A percentile compares a stretch with the other conserved stretches of the same genome.
These are phyloP conservation scores for Zosterops pallidus DNA, from an alignment of 2,113 vertebrate species.

Conservation along the genomic window DNA sequence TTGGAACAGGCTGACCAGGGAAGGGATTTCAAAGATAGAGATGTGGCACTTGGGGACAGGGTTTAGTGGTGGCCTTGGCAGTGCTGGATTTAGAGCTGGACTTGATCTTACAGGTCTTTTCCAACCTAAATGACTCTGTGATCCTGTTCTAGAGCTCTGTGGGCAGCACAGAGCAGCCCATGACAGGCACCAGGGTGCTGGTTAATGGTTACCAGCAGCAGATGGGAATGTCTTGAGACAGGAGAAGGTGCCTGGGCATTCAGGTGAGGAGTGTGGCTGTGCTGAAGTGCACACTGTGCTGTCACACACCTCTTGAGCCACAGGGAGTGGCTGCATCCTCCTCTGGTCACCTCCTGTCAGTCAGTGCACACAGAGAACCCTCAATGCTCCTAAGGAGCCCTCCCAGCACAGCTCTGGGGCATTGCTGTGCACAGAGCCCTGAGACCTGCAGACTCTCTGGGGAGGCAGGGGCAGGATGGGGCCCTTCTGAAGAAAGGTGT, in stretches of 20 bases:
- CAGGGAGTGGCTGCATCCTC: fast-evolving
- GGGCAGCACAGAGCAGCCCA: not conserved
- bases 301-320: fast-evolving
- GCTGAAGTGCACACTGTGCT: not conserved
- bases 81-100: not conserved
- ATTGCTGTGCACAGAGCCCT: fast-evolving
- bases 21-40: not conserved
- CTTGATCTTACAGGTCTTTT: fast-evolving
- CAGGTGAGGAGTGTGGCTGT: not conserved
- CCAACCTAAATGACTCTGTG: not conserved
- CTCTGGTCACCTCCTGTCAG: not conserved
- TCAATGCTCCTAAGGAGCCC: fast-evolving
- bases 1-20: not conserved
- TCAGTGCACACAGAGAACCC: not conserved
- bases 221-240: not conserved
- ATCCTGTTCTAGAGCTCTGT: not conserved
- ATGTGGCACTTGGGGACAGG: not conserved
- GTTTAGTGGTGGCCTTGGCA: not conserved
- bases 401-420: not conserved
- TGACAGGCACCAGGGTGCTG: not conserved
- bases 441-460: fast-evolving
- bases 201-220: not conserved
- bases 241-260: not conserved
- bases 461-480: not conserved
- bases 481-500: not conserved